Evolutionary conservation across 2,113 vertebrate genomes (phyloP), one percentile per base, ranked within the genome.

Genomic region (Pteropus alecto): DNA sequence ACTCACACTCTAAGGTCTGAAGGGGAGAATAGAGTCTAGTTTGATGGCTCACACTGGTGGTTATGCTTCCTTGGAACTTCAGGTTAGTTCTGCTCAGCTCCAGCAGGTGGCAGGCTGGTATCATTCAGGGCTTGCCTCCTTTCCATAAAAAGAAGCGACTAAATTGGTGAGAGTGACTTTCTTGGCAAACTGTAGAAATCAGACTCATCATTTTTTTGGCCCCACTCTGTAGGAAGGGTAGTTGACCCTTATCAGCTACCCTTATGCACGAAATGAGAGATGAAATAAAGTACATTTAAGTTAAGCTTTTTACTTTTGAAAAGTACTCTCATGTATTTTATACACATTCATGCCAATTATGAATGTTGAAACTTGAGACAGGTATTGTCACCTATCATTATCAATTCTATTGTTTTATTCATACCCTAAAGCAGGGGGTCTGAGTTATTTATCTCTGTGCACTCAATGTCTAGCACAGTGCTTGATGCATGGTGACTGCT

Each of bases 51-150:
- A 21, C 18, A 16, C 1, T 28, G 22, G 4, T 81, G 48, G n/a
- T 6, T 0, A 3, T 0, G 5, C 18, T 30, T 56, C 56, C 33
- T 28, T n/a, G 70, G 41, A 19, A 79, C 0, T 63, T 48, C 0
- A 13, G 18, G 41, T 96, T 33, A 67, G 74, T 86, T 90, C 93
- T 63, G n/a, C 22, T 71, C 7, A 10, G 1, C 15, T 51, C 96
- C 97, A 85, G 97, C 65, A 98, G 97, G 85, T 95, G 97, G 97
- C 97, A 94, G 95, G 10, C 33, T 93, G 95, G 87, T 24, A 95
- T n/a, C 84, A 87, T n/a, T 58, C 51, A 84, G 22, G 6, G 7
- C n/a, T 87, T 30, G 10, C 30, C 13, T 60, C 28, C 43, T 74
- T 28, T 3, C 6, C 26, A 74, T 51, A n/a, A 2, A 46, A 71